Conservation (phyloP, 1,140 invertebrate genomes). For the Polyergus mexicanus region DNA sequence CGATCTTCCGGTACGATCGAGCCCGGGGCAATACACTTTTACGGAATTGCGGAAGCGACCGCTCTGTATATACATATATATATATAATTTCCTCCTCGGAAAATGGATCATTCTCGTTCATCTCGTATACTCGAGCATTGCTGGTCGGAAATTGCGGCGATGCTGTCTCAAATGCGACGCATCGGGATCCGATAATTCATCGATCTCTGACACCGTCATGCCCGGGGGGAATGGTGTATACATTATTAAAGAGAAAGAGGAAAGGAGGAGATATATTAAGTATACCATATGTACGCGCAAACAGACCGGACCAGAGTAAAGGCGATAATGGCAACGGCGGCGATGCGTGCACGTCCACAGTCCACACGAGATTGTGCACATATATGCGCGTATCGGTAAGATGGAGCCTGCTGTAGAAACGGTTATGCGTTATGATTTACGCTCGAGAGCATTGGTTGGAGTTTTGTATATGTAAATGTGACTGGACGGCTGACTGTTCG, state of each 20-base stretch:
- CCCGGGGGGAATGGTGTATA: slow-evolving; percentile 18
- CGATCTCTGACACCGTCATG: slow-evolving; percentile 34
- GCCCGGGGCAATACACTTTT: slow-evolving; percentile 19
- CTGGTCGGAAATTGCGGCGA: slow-evolving; percentile 38
- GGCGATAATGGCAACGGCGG: slow-evolving; percentile 55
- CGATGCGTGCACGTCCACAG: background rate
- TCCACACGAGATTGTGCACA: background rate
- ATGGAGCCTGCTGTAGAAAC: slow-evolving; percentile 77
- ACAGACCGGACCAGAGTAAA: background rate
- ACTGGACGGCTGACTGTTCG: slow-evolving; percentile 15
- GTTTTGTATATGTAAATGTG: background rate
- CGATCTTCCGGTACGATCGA: slow-evolving; percentile 45
- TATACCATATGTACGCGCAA: background rate
- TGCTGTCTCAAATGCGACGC: background rate
- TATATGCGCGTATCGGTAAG: slow-evolving; percentile 50
- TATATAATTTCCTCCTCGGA: slow-evolving; percentile 26
- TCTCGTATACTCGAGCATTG: background rate
- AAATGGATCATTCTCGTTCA: slow-evolving; percentile 57
- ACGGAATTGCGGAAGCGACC: slow-evolving; percentile 51
- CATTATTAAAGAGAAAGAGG: slow-evolving; percentile 51
- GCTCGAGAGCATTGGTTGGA: slow-evolving; percentile 67
- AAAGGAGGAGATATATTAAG: slow-evolving; percentile 40
- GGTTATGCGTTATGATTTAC: slow-evolving; percentile 81
- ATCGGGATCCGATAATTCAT: slow-evolving; percentile 59
- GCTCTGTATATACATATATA: background rate